These are phyloP conservation scores for Manacus vitellinus DNA, from an alignment of 2,113 vertebrate genomes.

Conservation along the genomic window DNA sequence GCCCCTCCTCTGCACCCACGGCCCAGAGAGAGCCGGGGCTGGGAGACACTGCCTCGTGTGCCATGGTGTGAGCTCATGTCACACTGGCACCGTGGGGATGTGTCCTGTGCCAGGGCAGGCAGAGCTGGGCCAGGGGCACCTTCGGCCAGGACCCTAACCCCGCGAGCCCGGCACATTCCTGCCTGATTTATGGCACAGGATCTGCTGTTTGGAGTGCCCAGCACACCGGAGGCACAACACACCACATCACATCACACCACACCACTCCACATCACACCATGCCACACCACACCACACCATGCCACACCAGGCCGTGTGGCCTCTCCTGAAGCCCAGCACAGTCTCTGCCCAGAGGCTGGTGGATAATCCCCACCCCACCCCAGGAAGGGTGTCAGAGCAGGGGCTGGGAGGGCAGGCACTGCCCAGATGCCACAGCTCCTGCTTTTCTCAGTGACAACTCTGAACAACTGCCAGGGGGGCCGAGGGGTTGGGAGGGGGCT, in stretches of 20 bases:
- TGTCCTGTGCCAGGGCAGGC: neutral
- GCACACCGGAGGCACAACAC: neutral
- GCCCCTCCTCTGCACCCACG: neutral
- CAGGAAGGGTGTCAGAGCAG: neutral
- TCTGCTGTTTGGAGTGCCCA: neutral
- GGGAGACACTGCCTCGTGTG: neutral
- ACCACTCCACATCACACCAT: neutral
- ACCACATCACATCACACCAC: too few relatives aligned
- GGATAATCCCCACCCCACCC: neutral
- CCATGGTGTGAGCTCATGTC: neutral
- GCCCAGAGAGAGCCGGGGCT: neutral
- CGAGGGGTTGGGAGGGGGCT: neutral
- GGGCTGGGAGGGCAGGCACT: neutral
- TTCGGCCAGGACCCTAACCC: neutral
- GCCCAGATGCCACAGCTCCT: neutral
- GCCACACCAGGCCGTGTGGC: fast-evolving
- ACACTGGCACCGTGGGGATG: neutral
- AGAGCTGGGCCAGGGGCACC: neutral
- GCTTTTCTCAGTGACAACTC: neutral
- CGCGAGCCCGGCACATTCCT: conserved; percentile 24
- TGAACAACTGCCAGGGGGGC: conserved; percentile 28
- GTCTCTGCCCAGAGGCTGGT: neutral
- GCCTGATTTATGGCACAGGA: conserved; percentile 40
- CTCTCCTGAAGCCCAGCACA: neutral
- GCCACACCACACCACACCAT: neutral